Evolutionary conservation across 2,113 vertebrate genomes (phyloP), one percentile per base, ranked within the genome.

Genomic region (Pygoscelis adeliae): DNA sequence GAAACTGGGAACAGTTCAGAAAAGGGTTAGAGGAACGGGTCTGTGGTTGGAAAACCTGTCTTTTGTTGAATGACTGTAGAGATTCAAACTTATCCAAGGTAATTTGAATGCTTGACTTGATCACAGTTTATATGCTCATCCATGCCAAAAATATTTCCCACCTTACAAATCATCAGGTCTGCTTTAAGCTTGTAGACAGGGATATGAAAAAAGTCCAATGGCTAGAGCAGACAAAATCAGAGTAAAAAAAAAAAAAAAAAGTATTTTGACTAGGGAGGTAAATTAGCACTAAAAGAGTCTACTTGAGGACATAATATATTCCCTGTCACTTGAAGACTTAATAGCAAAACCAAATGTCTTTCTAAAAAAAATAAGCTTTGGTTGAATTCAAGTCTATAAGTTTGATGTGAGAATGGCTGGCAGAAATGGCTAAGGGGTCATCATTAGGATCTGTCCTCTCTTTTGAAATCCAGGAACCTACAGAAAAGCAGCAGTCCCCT

Each of bases 21-120:
- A 81, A 67, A 83, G 5, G 17, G 34, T 69, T 83, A 77, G 61
- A 83, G 32, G 58, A 46, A 83, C 38, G 17, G 21, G 23, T 27
- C 71, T 84, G 52, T 76, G 83, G 46, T 53, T 90, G 63, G 71
- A 83, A 96, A 96, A 59, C 20, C 38, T 62, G 69, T 66, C 44
- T 93, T 87, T 59, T 92, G 65, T 55, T 89, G 63, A 85, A 91
- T 85, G 65, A 38, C 30, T 42, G 38, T 26, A 87, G 44, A 91
- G 66, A 91, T 71, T 87, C 87, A 81, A 81, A 84, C 13, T 81
- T 65, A 84, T 46, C 69, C 63, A 82, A 89, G 23, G 82, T 72
- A 93, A 96, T 97, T 56, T 87, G 62, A 91, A 82, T 89, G 83
- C 34, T 94, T 89, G 56, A 66, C 13, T 96, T 93, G 69, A 83